Conservation (phyloP, 2,113 vertebrate genomes). For the Stomatorhinus ivindoensis region DNA sequence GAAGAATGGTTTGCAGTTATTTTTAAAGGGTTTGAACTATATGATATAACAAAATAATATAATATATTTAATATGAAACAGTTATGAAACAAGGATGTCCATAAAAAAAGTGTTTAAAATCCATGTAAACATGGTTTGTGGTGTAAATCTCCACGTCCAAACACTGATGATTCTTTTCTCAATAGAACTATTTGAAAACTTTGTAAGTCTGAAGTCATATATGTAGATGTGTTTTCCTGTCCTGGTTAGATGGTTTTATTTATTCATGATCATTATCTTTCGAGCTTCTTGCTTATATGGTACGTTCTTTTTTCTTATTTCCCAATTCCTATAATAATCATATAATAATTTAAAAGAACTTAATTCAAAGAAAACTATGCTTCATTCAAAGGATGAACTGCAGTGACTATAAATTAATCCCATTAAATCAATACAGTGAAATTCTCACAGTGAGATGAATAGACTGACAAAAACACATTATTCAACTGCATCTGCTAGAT, state of each 20-base stretch:
- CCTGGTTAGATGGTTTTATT: background rate
- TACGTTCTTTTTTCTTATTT: background rate
- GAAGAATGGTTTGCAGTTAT: slow-evolving; percentile 28
- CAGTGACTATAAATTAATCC: background rate
- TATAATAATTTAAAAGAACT: background rate
- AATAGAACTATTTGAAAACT: background rate
- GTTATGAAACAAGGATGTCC: background rate
- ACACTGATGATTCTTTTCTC: background rate
- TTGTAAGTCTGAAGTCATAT: background rate
- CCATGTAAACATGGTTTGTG: background rate
- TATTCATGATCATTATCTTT: background rate
- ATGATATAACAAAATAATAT: background rate
- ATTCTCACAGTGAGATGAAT: background rate
- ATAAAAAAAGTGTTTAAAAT: background rate
- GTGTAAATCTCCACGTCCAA: background rate
- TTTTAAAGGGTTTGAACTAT: background rate
- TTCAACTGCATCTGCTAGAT: background rate
- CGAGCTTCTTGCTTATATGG: background rate
- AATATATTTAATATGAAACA: background rate
- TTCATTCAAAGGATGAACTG: background rate
- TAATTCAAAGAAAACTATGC: background rate
- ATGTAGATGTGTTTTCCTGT: background rate
- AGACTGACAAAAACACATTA: background rate
- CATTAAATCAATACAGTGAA: background rate
- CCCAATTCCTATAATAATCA: background rate